These are phyloP conservation scores for Chlorospingus flavigularis DNA, from an alignment of 2,797 vertebrate species.

Conservation along the genomic window DNA sequence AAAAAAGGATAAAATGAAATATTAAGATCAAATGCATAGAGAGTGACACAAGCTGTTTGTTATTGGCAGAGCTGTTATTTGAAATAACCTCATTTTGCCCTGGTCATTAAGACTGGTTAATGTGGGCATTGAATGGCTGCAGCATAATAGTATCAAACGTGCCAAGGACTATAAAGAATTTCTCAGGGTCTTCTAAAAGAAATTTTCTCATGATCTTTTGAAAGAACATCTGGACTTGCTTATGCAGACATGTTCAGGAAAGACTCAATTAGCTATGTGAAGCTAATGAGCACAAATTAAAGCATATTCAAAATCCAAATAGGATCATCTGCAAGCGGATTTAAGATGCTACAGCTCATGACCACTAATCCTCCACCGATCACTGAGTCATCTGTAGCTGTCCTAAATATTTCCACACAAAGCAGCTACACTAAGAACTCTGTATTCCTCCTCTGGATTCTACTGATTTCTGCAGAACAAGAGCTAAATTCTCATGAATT, in stretches of 20 bases:
- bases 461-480: not conserved
- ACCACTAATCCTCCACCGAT: not conserved
- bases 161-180: not conserved
- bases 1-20: not conserved
- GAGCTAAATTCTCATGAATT: not conserved
- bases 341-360: not conserved
- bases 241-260: constrained; percentile 4
- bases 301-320: not conserved
- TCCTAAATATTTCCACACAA: not conserved
- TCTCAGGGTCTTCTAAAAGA: not conserved
- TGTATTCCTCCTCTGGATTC: not conserved
- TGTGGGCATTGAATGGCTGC: not conserved
- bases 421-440: not conserved
- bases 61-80: not conserved
- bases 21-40: not conserved
- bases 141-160: not conserved
- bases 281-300: constrained; percentile 4
- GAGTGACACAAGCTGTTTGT: not conserved
- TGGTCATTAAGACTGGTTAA: not conserved
- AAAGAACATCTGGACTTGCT: constrained; percentile 41
- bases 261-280: constrained; percentile 9
- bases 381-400: not conserved
- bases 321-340: not conserved
- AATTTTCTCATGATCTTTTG: constrained; percentile 38
- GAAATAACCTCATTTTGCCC: not conserved